A percentile compares a stretch with the other conserved stretches of the same genome.
Evolutionary conservation across 2,888 invertebrate species (phyloP).

Genomic region (Spodoptera littoralis): DNA sequence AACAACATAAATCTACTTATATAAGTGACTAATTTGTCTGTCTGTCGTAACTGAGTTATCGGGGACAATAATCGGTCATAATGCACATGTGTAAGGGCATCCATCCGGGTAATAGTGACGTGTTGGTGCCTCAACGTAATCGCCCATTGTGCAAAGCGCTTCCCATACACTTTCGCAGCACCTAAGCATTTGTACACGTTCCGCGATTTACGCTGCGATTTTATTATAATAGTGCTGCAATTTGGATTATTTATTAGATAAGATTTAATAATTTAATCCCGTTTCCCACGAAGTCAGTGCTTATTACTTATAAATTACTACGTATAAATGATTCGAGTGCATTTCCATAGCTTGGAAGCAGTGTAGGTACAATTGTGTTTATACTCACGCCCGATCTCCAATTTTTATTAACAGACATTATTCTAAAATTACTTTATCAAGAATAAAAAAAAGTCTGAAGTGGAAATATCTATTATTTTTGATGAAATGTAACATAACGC

Average conservation of each 20-base stretch:
- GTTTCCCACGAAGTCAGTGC: too few relatives aligned
- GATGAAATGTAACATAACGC: too few relatives aligned
- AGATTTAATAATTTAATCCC: too few relatives aligned
- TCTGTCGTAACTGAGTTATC: slow-evolving; percentile 44
- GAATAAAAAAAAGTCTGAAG: too few relatives aligned
- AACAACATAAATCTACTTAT: slow-evolving; percentile 10
- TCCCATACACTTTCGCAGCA: slow-evolving; percentile 66
- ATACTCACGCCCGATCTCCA: too few relatives aligned
- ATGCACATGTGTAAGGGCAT: slow-evolving; percentile 61
- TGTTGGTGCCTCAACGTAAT: slow-evolving; percentile 55
- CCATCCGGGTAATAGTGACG: slow-evolving; percentile 64
- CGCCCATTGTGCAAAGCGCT: slow-evolving; percentile 68
- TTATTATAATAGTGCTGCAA: slow-evolving; percentile 1
- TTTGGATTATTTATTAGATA: not conserved
- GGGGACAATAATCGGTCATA: slow-evolving; percentile 46
- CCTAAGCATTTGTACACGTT: slow-evolving; percentile 48
- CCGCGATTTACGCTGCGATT: slow-evolving; percentile 13
- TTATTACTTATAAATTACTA: too few relatives aligned
- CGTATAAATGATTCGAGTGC: too few relatives aligned
- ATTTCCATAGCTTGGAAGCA: too few relatives aligned
- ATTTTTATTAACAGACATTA: too few relatives aligned
- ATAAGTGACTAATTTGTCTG: slow-evolving; percentile 26
- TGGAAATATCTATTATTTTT: too few relatives aligned
- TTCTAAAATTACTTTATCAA: too few relatives aligned
- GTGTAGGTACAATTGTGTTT: too few relatives aligned